These are phyloP conservation scores for Alces alces DNA, from an alignment of 2,113 vertebrate genomes.

Conservation along the genomic window DNA sequence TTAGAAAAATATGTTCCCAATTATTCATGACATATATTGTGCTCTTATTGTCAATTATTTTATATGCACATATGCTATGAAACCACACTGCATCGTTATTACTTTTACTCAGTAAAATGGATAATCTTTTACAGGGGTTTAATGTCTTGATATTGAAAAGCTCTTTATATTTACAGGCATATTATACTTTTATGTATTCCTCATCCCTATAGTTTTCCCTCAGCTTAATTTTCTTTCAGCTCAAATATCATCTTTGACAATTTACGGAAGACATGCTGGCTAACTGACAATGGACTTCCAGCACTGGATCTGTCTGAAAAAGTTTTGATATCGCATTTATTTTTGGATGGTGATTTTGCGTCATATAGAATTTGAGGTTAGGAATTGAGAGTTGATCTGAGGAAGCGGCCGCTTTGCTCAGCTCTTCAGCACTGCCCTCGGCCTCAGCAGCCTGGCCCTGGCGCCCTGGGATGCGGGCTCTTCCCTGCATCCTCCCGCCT, in stretches of 20 bases:
- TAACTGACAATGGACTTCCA: background rate
- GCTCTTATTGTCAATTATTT: background rate
- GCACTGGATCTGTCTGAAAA: background rate
- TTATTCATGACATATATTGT: background rate
- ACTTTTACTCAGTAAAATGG: background rate
- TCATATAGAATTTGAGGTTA: background rate
- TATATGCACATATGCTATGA: background rate
- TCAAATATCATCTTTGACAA: background rate
- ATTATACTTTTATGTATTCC: background rate
- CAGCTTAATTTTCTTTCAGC: background rate
- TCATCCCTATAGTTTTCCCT: background rate
- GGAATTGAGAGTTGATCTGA: background rate
- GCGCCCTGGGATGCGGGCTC: fast-evolving
- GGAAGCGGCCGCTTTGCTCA: background rate
- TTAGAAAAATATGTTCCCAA: background rate
- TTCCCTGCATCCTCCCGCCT: background rate
- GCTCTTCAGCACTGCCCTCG: background rate
- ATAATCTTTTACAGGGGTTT: background rate
- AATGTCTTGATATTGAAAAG: background rate
- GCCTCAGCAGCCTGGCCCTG: background rate
- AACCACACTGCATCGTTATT: background rate
- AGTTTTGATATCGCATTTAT: background rate
- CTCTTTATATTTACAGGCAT: background rate
- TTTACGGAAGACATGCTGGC: background rate
- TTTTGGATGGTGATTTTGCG: background rate